A percentile compares a stretch with the other conserved stretches of the same genome.
Evolutionary conservation across 2,888 invertebrate species (phyloP).

Genomic region (Gymnoscelis rufifasciata): DNA sequence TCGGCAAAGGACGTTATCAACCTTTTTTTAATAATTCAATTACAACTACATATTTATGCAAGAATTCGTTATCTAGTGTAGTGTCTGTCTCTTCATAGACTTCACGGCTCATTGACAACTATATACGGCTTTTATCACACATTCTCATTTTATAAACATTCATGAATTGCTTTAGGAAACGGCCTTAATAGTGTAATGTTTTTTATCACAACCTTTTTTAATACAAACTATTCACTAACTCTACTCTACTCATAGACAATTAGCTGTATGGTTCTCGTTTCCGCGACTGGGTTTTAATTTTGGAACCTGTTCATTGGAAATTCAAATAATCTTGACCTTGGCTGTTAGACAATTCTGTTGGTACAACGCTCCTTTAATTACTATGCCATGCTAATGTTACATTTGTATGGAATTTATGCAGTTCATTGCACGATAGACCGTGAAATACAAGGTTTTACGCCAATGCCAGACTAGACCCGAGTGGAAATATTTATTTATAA

Average conservation of each 20-base stretch:
- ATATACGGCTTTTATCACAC: background rate
- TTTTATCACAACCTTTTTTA: background rate
- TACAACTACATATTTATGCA: conserved; percentile 10
- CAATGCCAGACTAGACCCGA: background rate
- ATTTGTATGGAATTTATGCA: conserved; percentile 8
- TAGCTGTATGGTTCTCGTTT: background rate
- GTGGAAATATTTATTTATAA: too few relatives aligned
- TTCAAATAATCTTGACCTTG: conserved; percentile 5
- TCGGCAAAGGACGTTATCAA: background rate
- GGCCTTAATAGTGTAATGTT: background rate
- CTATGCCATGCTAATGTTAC: background rate
- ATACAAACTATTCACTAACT: too few relatives aligned
- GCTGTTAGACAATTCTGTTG: background rate
- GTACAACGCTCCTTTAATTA: conserved; percentile 4
- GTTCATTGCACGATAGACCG: conserved; percentile 5
- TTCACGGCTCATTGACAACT: background rate
- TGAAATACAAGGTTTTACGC: conserved; percentile 3
- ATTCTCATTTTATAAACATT: background rate
- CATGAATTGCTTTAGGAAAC: background rate
- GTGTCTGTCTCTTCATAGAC: background rate
- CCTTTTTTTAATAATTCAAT: background rate
- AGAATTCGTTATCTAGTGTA: conserved; percentile 4
- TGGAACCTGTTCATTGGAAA: conserved; percentile 1
- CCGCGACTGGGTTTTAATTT: background rate
- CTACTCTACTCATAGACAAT: too few relatives aligned